Percentiles rank a stretch among this genome's conserved stretches.
Conservation (phyloP, 1,140 invertebrate genomes). For the Bombyx mandarina region DNA sequence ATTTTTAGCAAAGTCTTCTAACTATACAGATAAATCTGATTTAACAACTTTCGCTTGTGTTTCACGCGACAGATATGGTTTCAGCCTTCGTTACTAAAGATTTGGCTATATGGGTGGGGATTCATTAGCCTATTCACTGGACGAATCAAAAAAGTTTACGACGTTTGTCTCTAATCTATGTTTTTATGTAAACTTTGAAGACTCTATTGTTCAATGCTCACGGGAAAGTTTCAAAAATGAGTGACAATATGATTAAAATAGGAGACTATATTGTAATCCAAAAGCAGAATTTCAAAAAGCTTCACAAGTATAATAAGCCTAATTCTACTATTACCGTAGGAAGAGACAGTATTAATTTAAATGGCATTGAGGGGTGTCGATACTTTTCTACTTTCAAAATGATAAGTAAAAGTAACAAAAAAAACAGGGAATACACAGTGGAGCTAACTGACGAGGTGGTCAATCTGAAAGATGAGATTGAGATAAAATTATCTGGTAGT, state of each 20-base stretch:
- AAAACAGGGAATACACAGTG: constrained; percentile 72
- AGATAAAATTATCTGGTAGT: constrained; percentile 73
- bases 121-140: no score
- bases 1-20: no score
- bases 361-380: constrained; percentile 78
- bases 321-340: constrained; percentile 76
- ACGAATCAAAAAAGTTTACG: no score
- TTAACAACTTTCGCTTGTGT: no score
- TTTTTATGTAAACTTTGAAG: no score
- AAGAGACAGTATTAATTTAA: constrained; percentile 80
- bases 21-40: no score
- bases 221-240: constrained; percentile 17
- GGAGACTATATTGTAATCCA: constrained; percentile 83
- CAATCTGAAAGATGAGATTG: constrained; percentile 67
- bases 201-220: no score
- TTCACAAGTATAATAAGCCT: constrained; percentile 78
- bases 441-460: constrained; percentile 71
- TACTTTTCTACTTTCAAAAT: constrained; percentile 88
- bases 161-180: no score
- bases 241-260: constrained; percentile 39
- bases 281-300: constrained; percentile 81
- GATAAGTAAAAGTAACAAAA: constrained; percentile 72
- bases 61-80: no score
- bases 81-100: no score
- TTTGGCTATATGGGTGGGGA: no score